These are phyloP conservation scores for Kuschelorhynchus macadamiae DNA, from an alignment of 2,888 invertebrate species.

Conservation along the genomic window DNA sequence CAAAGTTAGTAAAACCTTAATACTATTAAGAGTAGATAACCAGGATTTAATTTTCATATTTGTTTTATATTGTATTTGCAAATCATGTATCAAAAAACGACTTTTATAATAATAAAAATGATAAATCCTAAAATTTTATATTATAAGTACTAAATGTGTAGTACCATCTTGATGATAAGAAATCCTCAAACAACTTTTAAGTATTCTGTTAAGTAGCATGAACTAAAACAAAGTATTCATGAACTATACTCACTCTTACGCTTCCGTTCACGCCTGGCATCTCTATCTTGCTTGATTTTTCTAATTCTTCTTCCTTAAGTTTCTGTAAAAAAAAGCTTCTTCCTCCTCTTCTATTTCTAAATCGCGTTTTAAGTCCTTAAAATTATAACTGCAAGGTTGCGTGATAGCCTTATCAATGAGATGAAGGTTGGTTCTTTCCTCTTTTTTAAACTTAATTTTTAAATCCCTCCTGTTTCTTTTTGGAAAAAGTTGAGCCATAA, in stretches of 20 bases:
- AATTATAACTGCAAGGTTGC: constrained; percentile 79
- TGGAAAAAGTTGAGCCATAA: constrained; percentile 88
- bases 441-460: constrained; percentile 94
- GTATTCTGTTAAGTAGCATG: too few species aligned
- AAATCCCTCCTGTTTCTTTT: constrained; percentile 84
- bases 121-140: too few species aligned
- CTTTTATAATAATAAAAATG: too few species aligned
- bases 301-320: constrained; percentile 55
- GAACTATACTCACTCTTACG: constrained; percentile 3
- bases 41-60: too few species aligned
- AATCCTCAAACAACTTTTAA: neutral
- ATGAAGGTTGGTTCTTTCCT: constrained; percentile 83
- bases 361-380: constrained; percentile 74
- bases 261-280: constrained; percentile 2
- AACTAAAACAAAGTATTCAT: too few species aligned
- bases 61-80: too few species aligned
- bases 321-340: constrained; percentile 58
- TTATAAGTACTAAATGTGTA: neutral
- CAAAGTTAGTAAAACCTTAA: too few species aligned
- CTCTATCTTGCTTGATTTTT: constrained; percentile 11
- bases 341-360: constrained; percentile 64
- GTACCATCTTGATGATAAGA: neutral
- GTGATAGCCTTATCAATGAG: constrained; percentile 84
- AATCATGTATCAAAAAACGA: too few species aligned
- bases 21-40: too few species aligned